These are phyloP conservation scores for Noctua janthe DNA, from an alignment of 2,888 invertebrate genomes.

Conservation along the genomic window DNA sequence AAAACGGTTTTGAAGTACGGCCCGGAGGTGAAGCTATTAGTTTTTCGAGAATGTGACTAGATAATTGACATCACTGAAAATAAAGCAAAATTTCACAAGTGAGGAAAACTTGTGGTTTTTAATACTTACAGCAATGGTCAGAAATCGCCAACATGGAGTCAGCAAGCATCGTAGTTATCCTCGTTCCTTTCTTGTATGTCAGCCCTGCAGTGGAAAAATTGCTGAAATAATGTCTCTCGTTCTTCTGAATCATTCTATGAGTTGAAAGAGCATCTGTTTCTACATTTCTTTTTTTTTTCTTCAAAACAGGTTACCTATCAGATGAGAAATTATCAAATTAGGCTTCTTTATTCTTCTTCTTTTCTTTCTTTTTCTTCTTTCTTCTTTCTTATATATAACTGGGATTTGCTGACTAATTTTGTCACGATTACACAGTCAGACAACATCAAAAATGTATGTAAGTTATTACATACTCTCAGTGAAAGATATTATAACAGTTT, in stretches of 20 bases:
- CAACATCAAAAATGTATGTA: background rate
- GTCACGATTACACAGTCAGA: background rate
- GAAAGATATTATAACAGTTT: slow-evolving; percentile 1
- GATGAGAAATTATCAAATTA: background rate
- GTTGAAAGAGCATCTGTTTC: background rate
- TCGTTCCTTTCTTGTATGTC: background rate
- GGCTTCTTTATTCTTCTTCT: no score
- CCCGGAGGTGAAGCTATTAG: background rate
- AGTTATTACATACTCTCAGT: background rate
- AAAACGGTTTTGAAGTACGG: slow-evolving; percentile 5
- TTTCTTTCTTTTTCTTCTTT: no score
- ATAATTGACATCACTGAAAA: background rate
- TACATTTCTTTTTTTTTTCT: background rate
- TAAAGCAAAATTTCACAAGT: background rate
- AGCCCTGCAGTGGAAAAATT: background rate
- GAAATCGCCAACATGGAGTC: background rate
- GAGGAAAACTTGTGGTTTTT: background rate
- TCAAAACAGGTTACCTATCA: background rate
- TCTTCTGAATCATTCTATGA: background rate
- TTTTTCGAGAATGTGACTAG: background rate
- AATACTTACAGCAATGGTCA: background rate
- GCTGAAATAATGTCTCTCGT: background rate
- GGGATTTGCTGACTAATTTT: background rate
- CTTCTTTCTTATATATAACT: no score
- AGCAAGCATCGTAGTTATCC: background rate